phyloP scores from a whole-genome alignment of 2,888 invertebrate species.

The Philhelius pedissequus region DNA sequence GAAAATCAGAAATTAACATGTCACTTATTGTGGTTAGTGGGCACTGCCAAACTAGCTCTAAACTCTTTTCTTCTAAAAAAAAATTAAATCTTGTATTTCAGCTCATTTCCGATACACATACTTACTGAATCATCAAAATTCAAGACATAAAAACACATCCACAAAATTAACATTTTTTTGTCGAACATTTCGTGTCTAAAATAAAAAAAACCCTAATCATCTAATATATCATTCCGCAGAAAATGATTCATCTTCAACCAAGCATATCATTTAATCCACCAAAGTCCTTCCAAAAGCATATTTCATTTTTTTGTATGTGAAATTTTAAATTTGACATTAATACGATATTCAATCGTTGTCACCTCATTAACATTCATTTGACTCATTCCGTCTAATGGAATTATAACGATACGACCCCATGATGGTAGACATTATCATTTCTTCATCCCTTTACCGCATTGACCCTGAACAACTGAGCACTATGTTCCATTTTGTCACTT shows the following conservation, averaged over 20 bases:
- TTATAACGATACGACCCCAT: constrained; percentile 34
- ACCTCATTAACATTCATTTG: constrained; percentile 52
- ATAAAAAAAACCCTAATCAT: neutral
- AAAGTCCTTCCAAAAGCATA: neutral
- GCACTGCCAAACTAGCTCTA: too few species aligned
- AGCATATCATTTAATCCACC: neutral
- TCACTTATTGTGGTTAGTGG: too few species aligned
- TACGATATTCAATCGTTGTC: constrained; percentile 27
- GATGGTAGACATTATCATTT: neutral
- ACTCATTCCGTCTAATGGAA: constrained; percentile 37
- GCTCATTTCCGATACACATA: too few species aligned
- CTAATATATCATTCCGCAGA: neutral
- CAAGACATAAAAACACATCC: too few species aligned
- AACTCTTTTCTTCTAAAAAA: too few species aligned
- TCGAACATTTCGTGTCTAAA: too few species aligned
- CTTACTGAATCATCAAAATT: too few species aligned
- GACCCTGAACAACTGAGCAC: constrained; percentile 24
- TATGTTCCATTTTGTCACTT: constrained; percentile 20
- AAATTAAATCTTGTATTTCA: too few species aligned
- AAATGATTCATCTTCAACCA: constrained; percentile 6
- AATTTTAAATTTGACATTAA: constrained; percentile 16
- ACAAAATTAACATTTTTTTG: too few species aligned
- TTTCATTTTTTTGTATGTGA: neutral
- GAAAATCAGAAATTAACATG: too few species aligned
- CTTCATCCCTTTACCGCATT: neutral